These are phyloP conservation scores for Rhinoptilus africanus DNA, from an alignment of 2,113 vertebrate genomes.

Conservation along the genomic window DNA sequence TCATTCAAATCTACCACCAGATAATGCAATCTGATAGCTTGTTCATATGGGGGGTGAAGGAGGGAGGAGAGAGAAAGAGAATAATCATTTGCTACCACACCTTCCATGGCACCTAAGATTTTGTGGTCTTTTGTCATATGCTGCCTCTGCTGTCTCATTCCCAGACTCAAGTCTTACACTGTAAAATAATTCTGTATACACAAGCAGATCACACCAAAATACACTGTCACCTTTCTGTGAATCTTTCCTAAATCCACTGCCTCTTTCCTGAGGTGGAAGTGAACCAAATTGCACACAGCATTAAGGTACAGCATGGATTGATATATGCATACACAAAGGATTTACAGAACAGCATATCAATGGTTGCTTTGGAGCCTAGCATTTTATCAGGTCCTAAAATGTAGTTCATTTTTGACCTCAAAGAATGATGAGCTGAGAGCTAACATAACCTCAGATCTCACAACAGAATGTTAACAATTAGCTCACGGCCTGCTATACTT, in stretches of 20 bases:
- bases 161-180: not conserved
- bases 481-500: not conserved
- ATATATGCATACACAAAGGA: accelerated
- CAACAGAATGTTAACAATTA: not conserved
- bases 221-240: not conserved
- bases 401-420: not conserved
- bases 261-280: not conserved
- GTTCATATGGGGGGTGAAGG: not conserved
- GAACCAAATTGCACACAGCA: not conserved
- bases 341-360: not conserved
- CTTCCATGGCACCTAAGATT: not conserved
- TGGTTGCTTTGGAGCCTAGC: not conserved
- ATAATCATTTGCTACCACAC: not conserved
- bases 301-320: not conserved
- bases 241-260: not conserved
- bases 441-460: not conserved
- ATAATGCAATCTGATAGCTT: not conserved
- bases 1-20: not conserved
- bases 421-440: not conserved
- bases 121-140: not conserved
- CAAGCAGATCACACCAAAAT: not conserved
- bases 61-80: not conserved
- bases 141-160: not conserved
- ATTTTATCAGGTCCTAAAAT: not conserved
- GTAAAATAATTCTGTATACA: not conserved